Evolutionary conservation across 1,140 invertebrate species (phyloP), one percentile per base, ranked within the genome.

Genomic region (Musca vetustissima): DNA sequence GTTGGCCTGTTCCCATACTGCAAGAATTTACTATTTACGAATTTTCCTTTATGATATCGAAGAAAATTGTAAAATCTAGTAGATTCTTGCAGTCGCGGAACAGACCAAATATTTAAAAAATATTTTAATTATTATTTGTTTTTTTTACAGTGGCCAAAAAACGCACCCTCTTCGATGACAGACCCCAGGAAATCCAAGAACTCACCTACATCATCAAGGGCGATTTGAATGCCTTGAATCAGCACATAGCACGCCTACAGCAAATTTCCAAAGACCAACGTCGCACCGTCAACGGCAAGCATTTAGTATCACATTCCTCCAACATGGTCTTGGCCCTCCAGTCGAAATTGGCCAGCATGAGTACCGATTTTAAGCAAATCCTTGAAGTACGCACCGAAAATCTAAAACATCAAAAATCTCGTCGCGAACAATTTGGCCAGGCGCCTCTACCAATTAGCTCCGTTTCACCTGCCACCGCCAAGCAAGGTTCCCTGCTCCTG

Each of bases 131-230:
- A 25, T 25, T 28, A n/a, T 48, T 48, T 71, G 43, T n/a, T 28
- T 28, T 4, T 28, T 28, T 90, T 88, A 50, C 80, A 97, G 94
- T 99, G 88, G 97, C 97, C 6, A 98, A 98, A 85, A 92, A 93
- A 76, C 98, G 97, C 83, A 97, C 96, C 0, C 86, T 99, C 53
- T 99, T 99, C 86, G 96, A 99, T 85, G 97, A 99, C 79, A 87
- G 92, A 82, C 93, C 95, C 53, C 87, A 91, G 69, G 97, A 99
- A 86, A 98, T 99, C 65, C 95, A 99, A 84, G 96, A 99, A 82
- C 83, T 99, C 48, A 98, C 97, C 1, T 96, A 96, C 76, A 98
- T 98, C 53, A 98, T 99, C 28, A 99, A 98, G 85, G 92, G 95
- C 75, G 98, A 99, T 84, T 88, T 99, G 65, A 92, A 90, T 82